phyloP scores from a whole-genome alignment of 30 jellyfish, hydroid and myxozoan species.

The Catostylus mosaicus region DNA sequence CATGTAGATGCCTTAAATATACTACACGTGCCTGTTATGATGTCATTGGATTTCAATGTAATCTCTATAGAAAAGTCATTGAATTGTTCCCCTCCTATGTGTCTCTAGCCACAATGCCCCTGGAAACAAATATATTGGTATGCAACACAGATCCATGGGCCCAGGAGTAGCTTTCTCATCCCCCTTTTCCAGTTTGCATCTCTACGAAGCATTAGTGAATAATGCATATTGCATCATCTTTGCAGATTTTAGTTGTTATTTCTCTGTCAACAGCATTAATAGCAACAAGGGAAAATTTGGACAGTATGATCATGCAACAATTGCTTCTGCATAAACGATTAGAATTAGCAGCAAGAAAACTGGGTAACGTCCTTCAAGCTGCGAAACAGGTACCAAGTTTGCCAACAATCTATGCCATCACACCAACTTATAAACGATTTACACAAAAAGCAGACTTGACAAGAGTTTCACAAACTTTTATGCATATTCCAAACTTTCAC shows the following conservation, averaged over 20 bases:
- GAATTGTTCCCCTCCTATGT: too few species aligned
- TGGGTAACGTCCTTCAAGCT: neutral
- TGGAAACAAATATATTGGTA: too few species aligned
- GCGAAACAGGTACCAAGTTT: neutral
- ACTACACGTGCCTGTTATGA: too few species aligned
- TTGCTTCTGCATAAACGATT: constrained; percentile 2
- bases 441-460: constrained; percentile 88
- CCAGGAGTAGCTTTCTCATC: too few species aligned
- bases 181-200: too few species aligned
- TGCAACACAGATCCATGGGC: too few species aligned
- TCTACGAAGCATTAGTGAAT: too few species aligned
- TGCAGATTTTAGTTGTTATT: neutral
- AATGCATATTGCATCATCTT: too few species aligned
- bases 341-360: neutral
- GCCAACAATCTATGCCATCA: constrained; percentile 69
- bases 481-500: constrained; percentile 67
- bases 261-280: neutral
- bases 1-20: too few species aligned
- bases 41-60: too few species aligned
- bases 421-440: constrained; percentile 81
- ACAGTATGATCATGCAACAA: neutral
- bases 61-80: too few species aligned
- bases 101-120: too few species aligned
- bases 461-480: constrained; percentile 72
- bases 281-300: neutral